Conservation (phyloP, 2,113 vertebrate genomes). For the Myxocyprinus asiaticus region DNA sequence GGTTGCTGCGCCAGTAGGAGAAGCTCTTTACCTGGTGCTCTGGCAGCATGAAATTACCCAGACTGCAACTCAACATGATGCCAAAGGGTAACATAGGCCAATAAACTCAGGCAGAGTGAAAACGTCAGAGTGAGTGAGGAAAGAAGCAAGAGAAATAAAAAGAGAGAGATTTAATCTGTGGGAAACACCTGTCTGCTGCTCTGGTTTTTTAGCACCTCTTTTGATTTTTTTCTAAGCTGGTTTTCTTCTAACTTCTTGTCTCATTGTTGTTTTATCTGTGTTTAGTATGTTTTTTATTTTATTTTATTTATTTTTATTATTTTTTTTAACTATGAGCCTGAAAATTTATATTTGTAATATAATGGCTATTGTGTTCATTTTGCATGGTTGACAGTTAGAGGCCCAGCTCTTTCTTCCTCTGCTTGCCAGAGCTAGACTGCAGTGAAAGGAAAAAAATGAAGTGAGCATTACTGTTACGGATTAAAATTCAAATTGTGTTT, state of each 20-base stretch:
- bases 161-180: slow-evolving; percentile 65
- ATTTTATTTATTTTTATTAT: background rate
- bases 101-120: slow-evolving; percentile 47
- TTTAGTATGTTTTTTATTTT: background rate
- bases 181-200: slow-evolving; percentile 60
- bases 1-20: slow-evolving; percentile 35
- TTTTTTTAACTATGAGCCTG: background rate
- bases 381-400: background rate
- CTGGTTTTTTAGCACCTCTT: slow-evolving; percentile 6
- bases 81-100: slow-evolving; percentile 56
- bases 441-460: background rate
- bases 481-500: slow-evolving; percentile 34
- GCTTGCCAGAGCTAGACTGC: background rate
- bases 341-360: background rate
- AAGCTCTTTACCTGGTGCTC: slow-evolving; percentile 57
- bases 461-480: slow-evolving; percentile 16
- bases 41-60: slow-evolving; percentile 64
- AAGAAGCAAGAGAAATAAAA: slow-evolving; percentile 58
- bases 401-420: background rate
- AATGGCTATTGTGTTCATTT: slow-evolving; percentile 29
- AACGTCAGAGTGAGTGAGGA: slow-evolving; percentile 44
- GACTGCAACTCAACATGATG: slow-evolving; percentile 49
- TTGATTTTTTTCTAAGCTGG: background rate
- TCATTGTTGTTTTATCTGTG: too few species aligned
- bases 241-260: background rate